Conservation (phyloP, 2,888 invertebrate genomes). For the Cataglyphis cursor region DNA sequence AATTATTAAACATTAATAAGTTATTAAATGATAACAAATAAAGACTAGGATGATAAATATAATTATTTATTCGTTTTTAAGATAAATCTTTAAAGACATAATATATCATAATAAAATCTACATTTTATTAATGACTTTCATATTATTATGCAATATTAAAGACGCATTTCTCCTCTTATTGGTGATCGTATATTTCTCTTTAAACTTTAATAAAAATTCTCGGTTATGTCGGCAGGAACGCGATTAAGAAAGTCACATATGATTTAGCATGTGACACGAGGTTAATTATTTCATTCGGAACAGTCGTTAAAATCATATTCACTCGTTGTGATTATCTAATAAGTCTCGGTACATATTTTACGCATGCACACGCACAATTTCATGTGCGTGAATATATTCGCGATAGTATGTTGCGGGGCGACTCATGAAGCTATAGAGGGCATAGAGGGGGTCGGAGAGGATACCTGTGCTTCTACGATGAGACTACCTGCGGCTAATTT, state of each 20-base stretch:
- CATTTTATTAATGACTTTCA: neutral
- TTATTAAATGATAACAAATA: slow-evolving; percentile 2
- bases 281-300: slow-evolving; percentile 49
- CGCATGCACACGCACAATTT: neutral
- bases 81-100: neutral
- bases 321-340: slow-evolving; percentile 20
- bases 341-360: slow-evolving; percentile 61
- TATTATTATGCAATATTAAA: neutral
- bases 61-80: neutral
- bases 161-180: neutral
- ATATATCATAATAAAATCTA: neutral
- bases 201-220: neutral
- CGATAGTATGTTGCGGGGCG: neutral
- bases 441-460: slow-evolving; percentile 64
- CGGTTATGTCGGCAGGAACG: neutral
- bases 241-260: neutral
- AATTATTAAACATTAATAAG: neutral
- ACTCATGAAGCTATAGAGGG: neutral
- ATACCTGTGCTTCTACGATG: slow-evolving; percentile 71
- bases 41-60: slow-evolving; percentile 14
- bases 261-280: slow-evolving; percentile 16
- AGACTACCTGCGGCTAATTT: slow-evolving; percentile 79
- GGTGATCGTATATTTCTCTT: neutral
- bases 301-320: slow-evolving; percentile 39
- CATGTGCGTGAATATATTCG: slow-evolving; percentile 49